Percentiles rank a stretch among this genome's conserved stretches.
phyloP scores from a whole-genome alignment of 2,113 vertebrate genomes.

The Prietella phreatophila region DNA sequence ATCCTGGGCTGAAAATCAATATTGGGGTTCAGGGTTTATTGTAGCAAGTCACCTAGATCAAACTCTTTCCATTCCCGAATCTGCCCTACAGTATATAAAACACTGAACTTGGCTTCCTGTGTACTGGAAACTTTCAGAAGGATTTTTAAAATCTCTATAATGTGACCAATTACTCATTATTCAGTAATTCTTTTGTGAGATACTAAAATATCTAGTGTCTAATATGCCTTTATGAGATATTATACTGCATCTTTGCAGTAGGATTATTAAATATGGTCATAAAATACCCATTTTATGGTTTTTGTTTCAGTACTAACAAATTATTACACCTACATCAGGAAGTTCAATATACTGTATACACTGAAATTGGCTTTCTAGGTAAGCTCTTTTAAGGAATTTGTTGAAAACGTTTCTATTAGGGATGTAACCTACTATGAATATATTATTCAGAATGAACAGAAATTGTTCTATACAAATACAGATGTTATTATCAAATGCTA shows the following conservation, averaged over 20 bases:
- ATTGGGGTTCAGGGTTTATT: constrained; percentile 28
- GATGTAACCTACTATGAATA: neutral
- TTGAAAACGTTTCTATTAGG: neutral
- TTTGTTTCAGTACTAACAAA: neutral
- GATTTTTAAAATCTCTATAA: neutral
- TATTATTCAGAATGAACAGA: neutral
- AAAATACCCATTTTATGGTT: neutral
- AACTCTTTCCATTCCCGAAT: neutral
- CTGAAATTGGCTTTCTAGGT: neutral
- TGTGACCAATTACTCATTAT: neutral
- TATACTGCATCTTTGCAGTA: neutral
- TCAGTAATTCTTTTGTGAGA: neutral
- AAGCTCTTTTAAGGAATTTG: neutral
- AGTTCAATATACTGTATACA: neutral
- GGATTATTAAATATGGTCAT: neutral
- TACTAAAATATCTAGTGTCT: neutral
- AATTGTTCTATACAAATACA: neutral
- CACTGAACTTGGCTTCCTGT: neutral
- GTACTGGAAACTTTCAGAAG: neutral
- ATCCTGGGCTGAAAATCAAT: constrained; percentile 25
- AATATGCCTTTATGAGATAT: neutral
- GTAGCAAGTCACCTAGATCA: constrained; percentile 10
- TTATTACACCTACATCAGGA: neutral
- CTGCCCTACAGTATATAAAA: neutral
- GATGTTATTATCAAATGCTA: neutral